These are phyloP conservation scores for Conger conger DNA, from an alignment of 2,113 vertebrate species.

Conservation along the genomic window DNA sequence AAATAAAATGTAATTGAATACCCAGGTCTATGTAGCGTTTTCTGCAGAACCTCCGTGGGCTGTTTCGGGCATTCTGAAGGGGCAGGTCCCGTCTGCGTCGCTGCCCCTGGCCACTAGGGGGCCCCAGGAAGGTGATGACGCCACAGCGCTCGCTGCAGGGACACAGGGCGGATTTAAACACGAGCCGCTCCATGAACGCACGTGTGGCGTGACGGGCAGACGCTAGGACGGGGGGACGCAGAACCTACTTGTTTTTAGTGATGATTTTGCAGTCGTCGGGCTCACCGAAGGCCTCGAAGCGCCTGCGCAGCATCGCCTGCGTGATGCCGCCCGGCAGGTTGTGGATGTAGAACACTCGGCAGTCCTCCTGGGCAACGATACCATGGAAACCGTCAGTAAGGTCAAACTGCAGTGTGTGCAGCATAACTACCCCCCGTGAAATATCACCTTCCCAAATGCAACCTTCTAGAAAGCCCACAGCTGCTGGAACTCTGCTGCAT, in stretches of 20 bases:
- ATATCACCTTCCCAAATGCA: not conserved
- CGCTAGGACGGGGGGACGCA: not conserved
- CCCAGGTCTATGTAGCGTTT: slow-evolving; percentile 90
- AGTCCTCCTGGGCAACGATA: slow-evolving; percentile 81
- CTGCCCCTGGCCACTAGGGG: slow-evolving; percentile 71
- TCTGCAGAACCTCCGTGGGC: slow-evolving; percentile 77
- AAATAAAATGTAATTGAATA: slow-evolving; percentile 54
- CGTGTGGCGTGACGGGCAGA: not conserved
- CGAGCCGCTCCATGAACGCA: not conserved
- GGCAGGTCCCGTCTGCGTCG: slow-evolving; percentile 77
- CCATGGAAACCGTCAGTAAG: slow-evolving; percentile 60
- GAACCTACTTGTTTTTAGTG: slow-evolving; percentile 77
- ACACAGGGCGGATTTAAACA: slow-evolving; percentile 27
- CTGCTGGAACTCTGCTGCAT: not conserved
- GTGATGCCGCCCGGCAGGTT: slow-evolving; percentile 90
- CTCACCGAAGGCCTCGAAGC: slow-evolving; percentile 90
- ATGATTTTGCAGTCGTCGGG: slow-evolving; percentile 91
- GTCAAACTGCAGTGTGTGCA: too few species aligned
- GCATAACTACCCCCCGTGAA: not conserved
- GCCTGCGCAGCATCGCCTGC: slow-evolving; percentile 88
- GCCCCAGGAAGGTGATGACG: slow-evolving; percentile 85
- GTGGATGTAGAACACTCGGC: slow-evolving; percentile 88
- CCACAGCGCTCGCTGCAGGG: slow-evolving; percentile 83
- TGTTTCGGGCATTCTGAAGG: slow-evolving; percentile 74
- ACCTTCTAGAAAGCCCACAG: not conserved